Conservation (phyloP, 2,113 vertebrate species). For the Sceloporus tristichus region DNA sequence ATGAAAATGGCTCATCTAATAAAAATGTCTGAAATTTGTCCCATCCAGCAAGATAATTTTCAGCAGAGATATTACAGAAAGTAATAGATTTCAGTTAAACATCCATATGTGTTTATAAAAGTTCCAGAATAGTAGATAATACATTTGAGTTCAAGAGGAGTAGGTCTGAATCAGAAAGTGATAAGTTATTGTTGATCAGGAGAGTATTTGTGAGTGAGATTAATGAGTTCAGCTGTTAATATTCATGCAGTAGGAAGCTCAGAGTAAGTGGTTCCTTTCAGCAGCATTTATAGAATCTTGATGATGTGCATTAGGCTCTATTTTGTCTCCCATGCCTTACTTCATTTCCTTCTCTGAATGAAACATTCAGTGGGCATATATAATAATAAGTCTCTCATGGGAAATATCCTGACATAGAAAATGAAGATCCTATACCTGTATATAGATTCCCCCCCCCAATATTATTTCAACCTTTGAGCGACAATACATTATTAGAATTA, state of each 20-base stretch:
- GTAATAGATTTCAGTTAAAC: slow-evolving; percentile 28
- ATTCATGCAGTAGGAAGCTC: slow-evolving; percentile 35
- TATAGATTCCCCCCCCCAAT: neutral
- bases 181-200: slow-evolving; percentile 38
- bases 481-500: neutral
- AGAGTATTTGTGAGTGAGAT: slow-evolving; percentile 37
- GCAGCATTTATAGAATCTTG: slow-evolving; percentile 44
- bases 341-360: slow-evolving; percentile 39
- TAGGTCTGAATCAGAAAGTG: neutral
- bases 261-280: slow-evolving; percentile 23
- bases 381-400: slow-evolving; percentile 33
- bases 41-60: slow-evolving; percentile 32
- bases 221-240: slow-evolving; percentile 12
- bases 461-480: neutral
- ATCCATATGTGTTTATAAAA: neutral
- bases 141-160: slow-evolving; percentile 24
- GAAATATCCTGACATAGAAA: slow-evolving; percentile 12
- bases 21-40: slow-evolving; percentile 14
- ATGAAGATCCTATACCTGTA: rapidly evolving
- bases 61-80: slow-evolving; percentile 13
- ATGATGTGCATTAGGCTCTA: slow-evolving; percentile 46
- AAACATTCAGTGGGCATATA: slow-evolving; percentile 42
- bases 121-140: slow-evolving; percentile 8
- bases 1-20: neutral
- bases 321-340: slow-evolving; percentile 43